These are phyloP conservation scores for Tenthredo distinguenda DNA, from an alignment of 2,888 invertebrate genomes.

Conservation along the genomic window DNA sequence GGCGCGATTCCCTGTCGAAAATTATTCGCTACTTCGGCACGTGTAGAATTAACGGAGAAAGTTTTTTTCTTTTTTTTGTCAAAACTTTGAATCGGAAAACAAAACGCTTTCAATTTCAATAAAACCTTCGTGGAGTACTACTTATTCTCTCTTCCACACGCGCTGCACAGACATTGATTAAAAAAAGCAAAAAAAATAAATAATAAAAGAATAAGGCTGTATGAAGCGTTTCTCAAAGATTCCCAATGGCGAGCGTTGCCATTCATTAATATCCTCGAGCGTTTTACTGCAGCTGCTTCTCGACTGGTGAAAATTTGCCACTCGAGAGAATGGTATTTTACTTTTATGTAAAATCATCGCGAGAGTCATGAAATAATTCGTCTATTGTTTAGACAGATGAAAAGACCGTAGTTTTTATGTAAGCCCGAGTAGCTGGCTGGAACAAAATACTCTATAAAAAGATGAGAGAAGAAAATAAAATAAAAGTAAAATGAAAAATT, in stretches of 20 bases:
- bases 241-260: neutral
- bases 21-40: neutral
- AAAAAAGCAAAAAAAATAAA: neutral
- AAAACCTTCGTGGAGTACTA: neutral
- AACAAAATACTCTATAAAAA: neutral
- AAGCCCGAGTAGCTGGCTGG: neutral
- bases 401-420: neutral
- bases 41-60: neutral
- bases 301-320: neutral
- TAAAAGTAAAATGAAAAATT: neutral
- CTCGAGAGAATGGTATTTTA: neutral
- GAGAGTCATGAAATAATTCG: neutral
- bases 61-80: neutral
- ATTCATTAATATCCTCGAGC: constrained; percentile 9
- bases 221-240: neutral
- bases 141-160: neutral
- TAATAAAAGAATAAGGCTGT: neutral
- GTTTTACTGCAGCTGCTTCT: neutral
- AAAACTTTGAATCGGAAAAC: neutral
- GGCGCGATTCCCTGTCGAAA: neutral
- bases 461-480: neutral
- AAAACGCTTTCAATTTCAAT: neutral
- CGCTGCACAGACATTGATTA: neutral
- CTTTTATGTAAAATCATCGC: neutral
- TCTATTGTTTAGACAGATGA: neutral